A percentile compares a stretch with the other conserved stretches of the same genome.
Conservation (phyloP, 2,888 invertebrate species). For the Hypomecis punctinalis region DNA sequence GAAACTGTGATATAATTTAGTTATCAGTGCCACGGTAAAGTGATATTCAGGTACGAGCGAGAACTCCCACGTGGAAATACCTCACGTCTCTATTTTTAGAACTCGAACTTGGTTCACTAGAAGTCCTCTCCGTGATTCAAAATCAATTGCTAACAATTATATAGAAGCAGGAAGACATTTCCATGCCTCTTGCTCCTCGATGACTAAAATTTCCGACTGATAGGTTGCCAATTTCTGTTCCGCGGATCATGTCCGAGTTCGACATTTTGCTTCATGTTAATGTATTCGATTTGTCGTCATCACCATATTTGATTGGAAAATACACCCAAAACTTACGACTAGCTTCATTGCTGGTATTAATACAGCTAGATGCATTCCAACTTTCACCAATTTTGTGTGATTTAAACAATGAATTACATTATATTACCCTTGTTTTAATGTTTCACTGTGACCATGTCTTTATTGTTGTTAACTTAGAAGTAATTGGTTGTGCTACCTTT, state of each 20-base stretch:
- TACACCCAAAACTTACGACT: not conserved
- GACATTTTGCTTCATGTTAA: conserved; percentile 24
- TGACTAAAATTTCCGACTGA: not conserved
- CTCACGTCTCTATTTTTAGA: conserved; percentile 82
- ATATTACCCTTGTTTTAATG: not conserved
- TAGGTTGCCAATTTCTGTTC: conserved; percentile 1
- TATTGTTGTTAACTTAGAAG: too few species aligned
- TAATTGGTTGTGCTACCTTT: too few species aligned
- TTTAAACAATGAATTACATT: too few species aligned
- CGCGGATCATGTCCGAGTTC: conserved; percentile 13
- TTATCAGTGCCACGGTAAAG: conserved; percentile 69
- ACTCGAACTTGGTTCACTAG: conserved; percentile 75
- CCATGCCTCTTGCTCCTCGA: conserved; percentile 3
- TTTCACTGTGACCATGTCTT: not conserved
- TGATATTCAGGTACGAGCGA: conserved; percentile 75
- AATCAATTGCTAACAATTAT: conserved; percentile 42
- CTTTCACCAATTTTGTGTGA: not conserved
- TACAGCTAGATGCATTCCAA: not conserved
- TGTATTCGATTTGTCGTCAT: conserved; percentile 26
- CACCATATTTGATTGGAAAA: conserved; percentile 22
- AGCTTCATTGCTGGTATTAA: not conserved
- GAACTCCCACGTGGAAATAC: conserved; percentile 84
- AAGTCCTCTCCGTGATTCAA: conserved; percentile 65
- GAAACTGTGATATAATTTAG: conserved; percentile 74
- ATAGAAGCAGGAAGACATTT: not conserved